Evolutionary conservation across 2,113 vertebrate species (phyloP), one percentile per base, ranked within the genome.

Genomic region (Andinoacara biseriatus): DNA sequence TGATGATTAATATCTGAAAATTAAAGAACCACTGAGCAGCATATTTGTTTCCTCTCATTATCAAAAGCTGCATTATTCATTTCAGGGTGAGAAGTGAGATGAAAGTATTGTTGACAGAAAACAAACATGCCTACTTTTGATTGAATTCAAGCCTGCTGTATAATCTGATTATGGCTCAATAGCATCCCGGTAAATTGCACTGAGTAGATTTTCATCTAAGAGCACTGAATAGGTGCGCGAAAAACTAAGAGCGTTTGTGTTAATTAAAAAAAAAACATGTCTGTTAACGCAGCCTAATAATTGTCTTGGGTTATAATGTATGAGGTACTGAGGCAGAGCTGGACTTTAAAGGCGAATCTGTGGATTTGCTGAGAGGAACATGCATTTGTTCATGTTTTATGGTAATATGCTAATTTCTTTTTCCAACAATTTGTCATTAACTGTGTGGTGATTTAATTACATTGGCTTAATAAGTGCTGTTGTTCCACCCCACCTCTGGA

Each of bases 251-350:
- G 61, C 76, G 57, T 77, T 78, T 33, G 65, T 67, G 46, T 62
- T 31, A 62, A 86, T 82, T 77, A 69, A 3, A 86, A 61, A 20
- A 1, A 20, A 63, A 88, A 84, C 29, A 13, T 74, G 38, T 72
- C 81, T 90, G 74, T 63, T 91, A 79, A 87, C 63, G 78, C 82
- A 81, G 78, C 82, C 80, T 86, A 74, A 80, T 85, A 83, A 83
- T 74, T 69, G 58, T 67, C n/a, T 62, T 13, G 57, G 57, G 38
- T 85, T 56, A 58, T 75, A 22, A 83, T 81, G 78, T 35, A 60
- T 33, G 58, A 82, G 78, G 20, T 10, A n/a, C 13, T 69, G 26
- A 76, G 60, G 33, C 43, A 43, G 74, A 67, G 33, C 15, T 57
- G 14, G 15, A 74, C 65, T 74, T 58, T 33, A 63, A 79, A 77